These are phyloP conservation scores for Colius striatus DNA, from an alignment of 2,113 vertebrate genomes.

Conservation along the genomic window DNA sequence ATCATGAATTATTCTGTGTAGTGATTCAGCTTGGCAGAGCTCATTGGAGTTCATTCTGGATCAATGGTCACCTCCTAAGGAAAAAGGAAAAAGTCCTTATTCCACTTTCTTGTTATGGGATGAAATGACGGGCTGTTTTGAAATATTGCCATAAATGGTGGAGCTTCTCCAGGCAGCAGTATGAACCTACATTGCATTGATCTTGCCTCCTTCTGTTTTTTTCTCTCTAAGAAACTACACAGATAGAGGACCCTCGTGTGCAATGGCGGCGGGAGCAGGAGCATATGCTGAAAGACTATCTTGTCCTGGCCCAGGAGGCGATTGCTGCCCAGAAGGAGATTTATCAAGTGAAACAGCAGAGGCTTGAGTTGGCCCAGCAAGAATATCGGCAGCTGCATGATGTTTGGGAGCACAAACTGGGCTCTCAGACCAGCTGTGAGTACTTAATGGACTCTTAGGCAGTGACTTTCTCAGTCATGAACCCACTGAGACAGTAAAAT, in stretches of 20 bases:
- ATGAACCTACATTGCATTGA: not conserved
- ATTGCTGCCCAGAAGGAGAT: constrained; percentile 95
- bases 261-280: constrained; percentile 97
- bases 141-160: not conserved
- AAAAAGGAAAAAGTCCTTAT: not conserved
- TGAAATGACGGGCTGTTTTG: not conserved
- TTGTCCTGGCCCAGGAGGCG: constrained; percentile 91
- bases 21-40: not conserved
- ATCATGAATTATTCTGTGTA: not conserved
- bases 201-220: not conserved
- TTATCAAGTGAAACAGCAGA: constrained; percentile 96
- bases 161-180: not conserved
- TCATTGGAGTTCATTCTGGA: not conserved
- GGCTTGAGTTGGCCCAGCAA: constrained; percentile 92
- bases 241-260: constrained; percentile 95
- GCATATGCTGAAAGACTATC: constrained; percentile 95
- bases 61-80: not conserved
- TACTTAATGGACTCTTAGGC: not conserved
- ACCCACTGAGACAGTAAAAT: not conserved
- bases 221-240: constrained; percentile 85
- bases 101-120: not conserved
- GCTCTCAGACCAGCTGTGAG: constrained; percentile 97
- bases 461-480: not conserved
- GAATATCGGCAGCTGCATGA: constrained; percentile 93
- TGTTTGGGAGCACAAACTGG: constrained; percentile 91